Conservation (phyloP, 2,113 vertebrate species). For the Tragelaphus strepsiceros region DNA sequence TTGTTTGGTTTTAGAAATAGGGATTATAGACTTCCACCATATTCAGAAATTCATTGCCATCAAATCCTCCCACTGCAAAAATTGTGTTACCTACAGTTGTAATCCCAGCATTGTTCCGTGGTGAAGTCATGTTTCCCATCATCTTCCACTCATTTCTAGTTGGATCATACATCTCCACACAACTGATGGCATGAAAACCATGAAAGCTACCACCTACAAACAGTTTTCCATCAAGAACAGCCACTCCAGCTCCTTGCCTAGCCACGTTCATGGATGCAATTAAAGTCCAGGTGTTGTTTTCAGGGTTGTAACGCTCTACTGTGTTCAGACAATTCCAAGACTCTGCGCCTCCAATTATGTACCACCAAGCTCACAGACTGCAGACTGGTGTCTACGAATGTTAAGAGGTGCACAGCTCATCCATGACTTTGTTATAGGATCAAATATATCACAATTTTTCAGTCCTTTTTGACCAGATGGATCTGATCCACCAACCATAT, state of each 20-base stretch:
- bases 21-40: too few relatives aligned
- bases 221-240: slow-evolving; percentile 83
- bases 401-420: slow-evolving; percentile 94
- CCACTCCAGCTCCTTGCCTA: slow-evolving; percentile 91
- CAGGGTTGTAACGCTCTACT: slow-evolving; percentile 94
- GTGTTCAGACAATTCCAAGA: slow-evolving; percentile 98
- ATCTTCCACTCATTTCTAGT: too few relatives aligned
- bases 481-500: slow-evolving; percentile 96
- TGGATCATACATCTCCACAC: too few relatives aligned
- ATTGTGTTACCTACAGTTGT: too few relatives aligned
- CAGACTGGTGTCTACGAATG: slow-evolving; percentile 97
- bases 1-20: neutral
- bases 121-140: too few relatives aligned
- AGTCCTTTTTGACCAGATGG: slow-evolving; percentile 97
- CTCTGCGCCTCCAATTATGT: slow-evolving; percentile 94
- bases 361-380: slow-evolving; percentile 93
- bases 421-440: slow-evolving; percentile 94
- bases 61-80: too few relatives aligned
- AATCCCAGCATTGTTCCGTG: too few relatives aligned
- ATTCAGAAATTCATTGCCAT: too few relatives aligned
- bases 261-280: slow-evolving; percentile 96
- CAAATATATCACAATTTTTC: slow-evolving; percentile 98
- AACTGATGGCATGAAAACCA: too few relatives aligned
- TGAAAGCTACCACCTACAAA: too few relatives aligned
- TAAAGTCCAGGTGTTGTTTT: slow-evolving; percentile 97